A percentile compares a stretch with the other conserved stretches of the same genome.
Evolutionary conservation across 2,113 vertebrate species (phyloP).

Genomic region (Pholis gunnellus): DNA sequence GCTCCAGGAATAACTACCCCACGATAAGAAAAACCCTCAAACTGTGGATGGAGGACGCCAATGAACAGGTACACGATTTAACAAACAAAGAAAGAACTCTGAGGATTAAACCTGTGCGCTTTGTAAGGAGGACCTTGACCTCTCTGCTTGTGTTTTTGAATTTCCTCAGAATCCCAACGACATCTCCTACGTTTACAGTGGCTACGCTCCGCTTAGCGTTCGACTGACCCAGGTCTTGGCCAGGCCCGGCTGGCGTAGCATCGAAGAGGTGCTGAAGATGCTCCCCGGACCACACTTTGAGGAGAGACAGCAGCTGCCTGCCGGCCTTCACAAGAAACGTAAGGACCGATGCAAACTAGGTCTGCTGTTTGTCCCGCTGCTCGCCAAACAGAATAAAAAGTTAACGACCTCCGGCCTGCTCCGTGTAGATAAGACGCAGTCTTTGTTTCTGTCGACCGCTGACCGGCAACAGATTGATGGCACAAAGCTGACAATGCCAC

Average conservation of each 20-base stretch:
- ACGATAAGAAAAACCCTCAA: conserved; percentile 96
- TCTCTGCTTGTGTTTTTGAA: neutral
- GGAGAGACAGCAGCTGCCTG: conserved; percentile 93
- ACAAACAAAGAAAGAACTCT: neutral
- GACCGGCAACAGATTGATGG: conserved; percentile 65
- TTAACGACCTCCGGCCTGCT: conserved; percentile 46
- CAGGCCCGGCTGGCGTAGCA: conserved; percentile 96
- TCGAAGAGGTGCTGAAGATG: conserved; percentile 97
- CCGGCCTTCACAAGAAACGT: conserved; percentile 89
- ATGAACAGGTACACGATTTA: conserved; percentile 88
- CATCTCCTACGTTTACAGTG: conserved; percentile 98
- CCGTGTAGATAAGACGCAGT: conserved; percentile 70
- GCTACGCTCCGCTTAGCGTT: conserved; percentile 95
- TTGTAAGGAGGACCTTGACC: neutral
- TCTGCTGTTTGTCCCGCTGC: conserved; percentile 31
- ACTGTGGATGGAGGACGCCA: conserved; percentile 98
- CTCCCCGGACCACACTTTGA: conserved; percentile 97
- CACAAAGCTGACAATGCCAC: conserved; percentile 44
- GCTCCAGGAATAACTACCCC: conserved; percentile 94
- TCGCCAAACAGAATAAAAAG: conserved; percentile 15
- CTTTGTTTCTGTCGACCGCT: conserved; percentile 61
- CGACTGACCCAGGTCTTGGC: conserved; percentile 94
- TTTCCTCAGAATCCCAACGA: conserved; percentile 92
- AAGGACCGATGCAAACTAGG: conserved; percentile 29
- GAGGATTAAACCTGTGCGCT: neutral